These are phyloP conservation scores for Macropus fuliginosus DNA, from an alignment of 2,797 vertebrate genomes.

Conservation along the genomic window DNA sequence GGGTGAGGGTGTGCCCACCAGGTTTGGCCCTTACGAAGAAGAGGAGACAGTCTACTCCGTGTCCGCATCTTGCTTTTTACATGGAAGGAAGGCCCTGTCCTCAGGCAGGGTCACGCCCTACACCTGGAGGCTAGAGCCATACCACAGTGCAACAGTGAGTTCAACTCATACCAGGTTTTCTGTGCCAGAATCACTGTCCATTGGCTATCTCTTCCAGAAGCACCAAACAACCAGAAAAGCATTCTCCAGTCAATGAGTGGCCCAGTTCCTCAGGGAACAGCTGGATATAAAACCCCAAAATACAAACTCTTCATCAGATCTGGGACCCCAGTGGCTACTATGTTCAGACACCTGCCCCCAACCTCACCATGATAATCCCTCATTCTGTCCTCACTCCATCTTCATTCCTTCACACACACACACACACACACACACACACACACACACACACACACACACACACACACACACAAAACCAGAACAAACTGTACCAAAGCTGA, in stretches of 20 bases:
- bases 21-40: neutral
- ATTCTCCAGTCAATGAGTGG: neutral
- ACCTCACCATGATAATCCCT: neutral
- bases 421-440: neutral
- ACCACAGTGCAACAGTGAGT: neutral
- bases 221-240: neutral
- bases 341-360: neutral
- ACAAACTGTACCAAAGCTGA: neutral
- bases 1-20: neutral
- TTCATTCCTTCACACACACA: neutral
- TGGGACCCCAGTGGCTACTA: neutral
- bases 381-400: neutral
- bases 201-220: neutral
- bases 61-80: neutral
- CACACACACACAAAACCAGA: neutral
- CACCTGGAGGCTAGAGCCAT: neutral
- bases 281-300: neutral
- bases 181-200: neutral
- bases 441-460: no score
- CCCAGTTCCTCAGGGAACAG: neutral
- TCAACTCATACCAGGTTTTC: neutral
- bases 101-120: neutral
- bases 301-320: neutral
- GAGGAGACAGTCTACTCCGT: neutral
- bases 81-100: neutral